Evolutionary conservation across 2,888 invertebrate genomes (phyloP).

Genomic region (Syrphus vitripennis): DNA sequence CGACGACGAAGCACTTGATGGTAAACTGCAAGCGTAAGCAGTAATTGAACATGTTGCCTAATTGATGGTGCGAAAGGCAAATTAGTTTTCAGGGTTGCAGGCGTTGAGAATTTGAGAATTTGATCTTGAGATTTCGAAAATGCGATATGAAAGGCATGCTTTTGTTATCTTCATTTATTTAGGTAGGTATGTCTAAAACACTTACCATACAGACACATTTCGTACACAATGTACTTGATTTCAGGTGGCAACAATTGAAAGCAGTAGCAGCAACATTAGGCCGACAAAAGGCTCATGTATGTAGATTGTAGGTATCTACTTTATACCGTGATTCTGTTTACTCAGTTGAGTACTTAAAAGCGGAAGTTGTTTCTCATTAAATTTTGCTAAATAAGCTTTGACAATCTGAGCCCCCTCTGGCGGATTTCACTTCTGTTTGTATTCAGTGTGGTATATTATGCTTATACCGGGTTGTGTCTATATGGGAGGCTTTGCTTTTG

Average conservation of each 20-base stretch:
- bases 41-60: slow-evolving; percentile 66
- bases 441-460: not conserved
- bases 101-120: slow-evolving; percentile 26
- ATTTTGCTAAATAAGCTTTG: slow-evolving; percentile 69
- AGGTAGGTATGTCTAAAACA: not conserved
- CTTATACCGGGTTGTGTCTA: slow-evolving; percentile 34
- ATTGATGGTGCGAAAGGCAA: slow-evolving; percentile 66
- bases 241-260: slow-evolving; percentile 39
- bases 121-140: slow-evolving; percentile 60
- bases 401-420: slow-evolving; percentile 47
- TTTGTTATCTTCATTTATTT: not conserved
- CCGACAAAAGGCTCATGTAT: slow-evolving; percentile 2
- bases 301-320: not conserved
- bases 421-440: slow-evolving; percentile 10
- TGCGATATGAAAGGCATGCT: slow-evolving; percentile 38
- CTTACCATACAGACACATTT: not conserved
- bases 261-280: not conserved
- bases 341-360: slow-evolving; percentile 66
- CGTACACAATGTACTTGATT: slow-evolving; percentile 23
- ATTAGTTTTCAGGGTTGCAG: slow-evolving; percentile 61
- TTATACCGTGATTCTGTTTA: slow-evolving; percentile 59
- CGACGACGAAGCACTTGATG: slow-evolving; percentile 12
- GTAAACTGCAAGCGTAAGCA: slow-evolving; percentile 62
- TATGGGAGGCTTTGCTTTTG: not conserved
- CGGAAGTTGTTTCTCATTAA: slow-evolving; percentile 68